Evolutionary conservation across 2,113 vertebrate species (phyloP).

Genomic region (Cebus imitator): DNA sequence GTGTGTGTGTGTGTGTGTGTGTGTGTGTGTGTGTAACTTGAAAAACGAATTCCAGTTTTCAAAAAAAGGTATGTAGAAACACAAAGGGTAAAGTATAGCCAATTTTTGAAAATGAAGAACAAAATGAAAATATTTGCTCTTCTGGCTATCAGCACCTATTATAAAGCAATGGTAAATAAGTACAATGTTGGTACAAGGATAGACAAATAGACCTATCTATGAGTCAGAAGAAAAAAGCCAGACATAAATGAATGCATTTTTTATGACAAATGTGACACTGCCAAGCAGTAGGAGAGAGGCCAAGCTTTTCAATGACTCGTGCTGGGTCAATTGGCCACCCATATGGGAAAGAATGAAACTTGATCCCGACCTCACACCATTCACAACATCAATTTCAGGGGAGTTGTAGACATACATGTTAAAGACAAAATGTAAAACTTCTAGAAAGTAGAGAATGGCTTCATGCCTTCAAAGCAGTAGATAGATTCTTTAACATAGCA

Average conservation of each 20-base stretch:
- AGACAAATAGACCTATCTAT: neutral
- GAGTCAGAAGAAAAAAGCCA: neutral
- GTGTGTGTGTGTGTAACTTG: neutral
- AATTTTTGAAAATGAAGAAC: neutral
- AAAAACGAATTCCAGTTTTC: neutral
- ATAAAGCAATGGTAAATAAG: neutral
- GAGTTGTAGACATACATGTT: neutral
- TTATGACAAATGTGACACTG: neutral
- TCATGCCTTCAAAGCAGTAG: neutral
- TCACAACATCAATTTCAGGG: neutral
- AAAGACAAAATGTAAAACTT: neutral
- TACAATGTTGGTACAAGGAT: neutral
- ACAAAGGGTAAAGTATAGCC: neutral
- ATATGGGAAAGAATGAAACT: neutral
- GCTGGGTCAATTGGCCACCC: neutral
- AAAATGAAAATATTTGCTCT: neutral
- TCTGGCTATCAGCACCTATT: neutral
- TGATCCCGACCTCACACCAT: neutral
- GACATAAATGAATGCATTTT: neutral
- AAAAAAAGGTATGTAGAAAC: neutral
- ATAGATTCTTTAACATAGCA: neutral
- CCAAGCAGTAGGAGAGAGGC: neutral
- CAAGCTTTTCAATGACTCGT: neutral
- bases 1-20: neutral
- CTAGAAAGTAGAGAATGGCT: neutral